Percentiles rank a stretch among this genome's conserved stretches.
Conservation (phyloP, 2,888 invertebrate genomes). For the Pachycephus smyrnensis region DNA sequence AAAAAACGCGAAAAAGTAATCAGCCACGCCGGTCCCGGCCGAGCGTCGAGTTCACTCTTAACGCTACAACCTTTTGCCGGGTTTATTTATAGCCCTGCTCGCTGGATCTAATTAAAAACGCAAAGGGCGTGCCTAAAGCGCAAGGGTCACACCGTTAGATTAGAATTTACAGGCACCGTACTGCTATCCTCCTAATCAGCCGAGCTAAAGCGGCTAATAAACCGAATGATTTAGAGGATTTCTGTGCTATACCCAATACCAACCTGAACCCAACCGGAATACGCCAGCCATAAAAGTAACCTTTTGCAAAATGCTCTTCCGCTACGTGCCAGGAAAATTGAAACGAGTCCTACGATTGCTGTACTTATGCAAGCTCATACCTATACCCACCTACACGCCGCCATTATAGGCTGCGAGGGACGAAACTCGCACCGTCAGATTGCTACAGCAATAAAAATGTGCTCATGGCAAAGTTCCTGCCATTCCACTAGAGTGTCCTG, state of each 20-base stretch:
- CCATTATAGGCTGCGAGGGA: background rate
- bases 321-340: background rate
- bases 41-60: conserved; percentile 11
- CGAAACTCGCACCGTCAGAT: background rate
- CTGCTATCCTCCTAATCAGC: conserved; percentile 32
- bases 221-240: conserved; percentile 1
- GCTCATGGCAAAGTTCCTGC: background rate
- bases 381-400: background rate
- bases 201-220: conserved; percentile 27
- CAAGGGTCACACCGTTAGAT: conserved; percentile 35
- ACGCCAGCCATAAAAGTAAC: background rate
- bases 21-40: conserved; percentile 28
- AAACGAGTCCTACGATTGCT: background rate
- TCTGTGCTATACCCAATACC: background rate
- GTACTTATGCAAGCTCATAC: background rate
- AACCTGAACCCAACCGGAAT: background rate
- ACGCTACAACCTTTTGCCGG: conserved; percentile 1
- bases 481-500: background rate
- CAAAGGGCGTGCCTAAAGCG: conserved; percentile 4
- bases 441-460: background rate
- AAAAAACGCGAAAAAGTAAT: conserved; percentile 49
- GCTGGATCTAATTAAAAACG: conserved; percentile 13
- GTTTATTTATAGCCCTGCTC: conserved; percentile 10
- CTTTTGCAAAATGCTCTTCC: background rate
- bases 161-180: conserved; percentile 39